Conservation (phyloP, 2,797 vertebrate genomes). For the Falco columbarius region DNA sequence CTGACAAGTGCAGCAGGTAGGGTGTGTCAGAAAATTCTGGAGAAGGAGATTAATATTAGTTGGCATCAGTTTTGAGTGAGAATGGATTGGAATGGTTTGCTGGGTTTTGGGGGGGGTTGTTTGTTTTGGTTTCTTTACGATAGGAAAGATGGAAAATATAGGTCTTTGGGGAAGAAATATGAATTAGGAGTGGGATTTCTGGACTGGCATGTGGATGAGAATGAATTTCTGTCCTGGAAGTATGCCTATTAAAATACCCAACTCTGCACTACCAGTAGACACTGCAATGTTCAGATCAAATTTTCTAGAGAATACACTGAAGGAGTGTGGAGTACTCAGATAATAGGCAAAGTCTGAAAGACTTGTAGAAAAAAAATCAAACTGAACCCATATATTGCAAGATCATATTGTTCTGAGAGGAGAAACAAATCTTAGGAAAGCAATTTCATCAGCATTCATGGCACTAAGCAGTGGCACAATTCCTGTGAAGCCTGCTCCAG, state of each 20-base stretch:
- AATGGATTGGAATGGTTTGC: background rate
- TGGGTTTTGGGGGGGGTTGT: background rate
- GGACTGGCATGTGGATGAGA: background rate
- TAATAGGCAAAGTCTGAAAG: background rate
- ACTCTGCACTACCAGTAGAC: background rate
- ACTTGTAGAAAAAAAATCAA: background rate
- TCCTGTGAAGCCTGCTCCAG: slow-evolving; percentile 18
- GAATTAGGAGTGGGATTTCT: background rate
- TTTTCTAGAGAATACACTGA: background rate
- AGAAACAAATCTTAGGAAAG: slow-evolving; percentile 24
- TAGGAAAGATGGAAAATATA: background rate
- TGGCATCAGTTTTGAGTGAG: background rate
- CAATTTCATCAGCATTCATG: slow-evolving; percentile 41
- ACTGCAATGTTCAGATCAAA: background rate
- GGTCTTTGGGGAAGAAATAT: background rate
- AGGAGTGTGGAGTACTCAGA: background rate
- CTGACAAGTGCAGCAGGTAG: background rate
- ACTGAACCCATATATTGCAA: background rate
- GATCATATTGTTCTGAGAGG: background rate
- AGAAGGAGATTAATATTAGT: background rate
- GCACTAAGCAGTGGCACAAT: background rate
- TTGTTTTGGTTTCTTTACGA: background rate
- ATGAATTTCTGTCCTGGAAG: background rate
- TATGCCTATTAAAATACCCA: background rate
- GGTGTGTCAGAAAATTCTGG: background rate